Conservation (phyloP, 2,888 invertebrate genomes). For the Fragum sueziense region DNA sequence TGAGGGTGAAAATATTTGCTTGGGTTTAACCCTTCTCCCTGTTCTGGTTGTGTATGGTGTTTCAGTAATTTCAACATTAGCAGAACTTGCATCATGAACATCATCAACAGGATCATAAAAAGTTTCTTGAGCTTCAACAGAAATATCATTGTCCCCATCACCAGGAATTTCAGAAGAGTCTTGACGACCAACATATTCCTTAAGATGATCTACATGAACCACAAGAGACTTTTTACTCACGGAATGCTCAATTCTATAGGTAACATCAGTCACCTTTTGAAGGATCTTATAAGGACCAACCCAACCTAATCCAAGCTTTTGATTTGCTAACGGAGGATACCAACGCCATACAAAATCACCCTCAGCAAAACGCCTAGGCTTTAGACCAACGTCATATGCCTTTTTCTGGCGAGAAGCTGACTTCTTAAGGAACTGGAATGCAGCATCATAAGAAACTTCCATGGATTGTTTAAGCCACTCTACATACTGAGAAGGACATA, state of each 20-base stretch:
- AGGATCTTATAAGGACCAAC: constrained; percentile 44
- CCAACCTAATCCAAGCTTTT: too few relatives aligned
- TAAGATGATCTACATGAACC: constrained; percentile 53
- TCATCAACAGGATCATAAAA: neutral
- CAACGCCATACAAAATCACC: constrained; percentile 44
- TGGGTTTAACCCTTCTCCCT: constrained; percentile 1
- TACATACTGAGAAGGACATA: constrained; percentile 43
- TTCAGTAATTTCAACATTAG: neutral
- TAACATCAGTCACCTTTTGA: constrained; percentile 18
- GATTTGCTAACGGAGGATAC: too few relatives aligned
- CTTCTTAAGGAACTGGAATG: constrained; percentile 52
- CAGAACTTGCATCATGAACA: neutral
- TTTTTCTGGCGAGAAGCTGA: constrained; percentile 30
- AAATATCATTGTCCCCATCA: neutral
- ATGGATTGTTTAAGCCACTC: constrained; percentile 84
- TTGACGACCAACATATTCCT: neutral
- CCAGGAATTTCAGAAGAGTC: neutral
- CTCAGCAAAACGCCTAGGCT: constrained; percentile 13
- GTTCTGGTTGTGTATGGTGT: neutral
- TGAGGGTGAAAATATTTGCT: constrained; percentile 9
- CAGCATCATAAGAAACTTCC: constrained; percentile 87
- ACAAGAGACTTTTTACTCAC: neutral
- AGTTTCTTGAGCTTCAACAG: neutral
- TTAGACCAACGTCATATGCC: constrained; percentile 31
- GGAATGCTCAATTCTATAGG: constrained; percentile 22